Evolutionary conservation across 2,888 invertebrate genomes (phyloP), one percentile per base, ranked within the genome.

Genomic region (Drosophila algonquin): DNA sequence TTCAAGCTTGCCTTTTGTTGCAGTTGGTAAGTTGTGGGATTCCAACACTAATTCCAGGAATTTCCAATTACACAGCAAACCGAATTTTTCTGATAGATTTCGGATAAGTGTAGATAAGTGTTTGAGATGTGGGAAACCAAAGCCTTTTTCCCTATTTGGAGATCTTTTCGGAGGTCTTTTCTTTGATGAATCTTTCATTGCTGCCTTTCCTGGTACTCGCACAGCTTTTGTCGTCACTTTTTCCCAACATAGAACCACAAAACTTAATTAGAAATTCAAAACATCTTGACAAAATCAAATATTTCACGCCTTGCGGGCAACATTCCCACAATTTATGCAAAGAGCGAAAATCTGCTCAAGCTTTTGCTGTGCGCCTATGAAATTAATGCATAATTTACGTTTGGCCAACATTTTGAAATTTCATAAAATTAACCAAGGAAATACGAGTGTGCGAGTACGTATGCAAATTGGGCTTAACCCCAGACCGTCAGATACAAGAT

Each of bases 321-420:
- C 14, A 14, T 1, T 14, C 14, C 40, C 8, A 9, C 53, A 70
- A 77, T 63, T 67, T 71, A 74, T 77, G 62, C 64, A 58, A 58
- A 64, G 14, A 2, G 40, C 0, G 0, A 40, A 7, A 50, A 55
- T 73, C 58, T 57, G 24, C 21, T 14, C 54, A 24, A 1, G 6
- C 14, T 14, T 14, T 5, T 47, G 14, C 27, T 35, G 5, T 18
- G 12, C 16, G 46, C 27, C 50, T 52, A 32, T 32, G 44, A 61
- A 61, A 51, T 62, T 51, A 61, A 63, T 63, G 63, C 44, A 57
- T 48, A 63, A 63, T 61, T 63, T 62, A 63, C 44, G 24, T 63
- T 61, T 61, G 30, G 30, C 47, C 46, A 57, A 48, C 47, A 57
- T 21, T 57, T 52, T 18, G 24, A 61, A 62, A 61, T 61, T 64